These are phyloP conservation scores for Limnephilus lunatus DNA, from an alignment of 2,888 invertebrate genomes.

Conservation along the genomic window DNA sequence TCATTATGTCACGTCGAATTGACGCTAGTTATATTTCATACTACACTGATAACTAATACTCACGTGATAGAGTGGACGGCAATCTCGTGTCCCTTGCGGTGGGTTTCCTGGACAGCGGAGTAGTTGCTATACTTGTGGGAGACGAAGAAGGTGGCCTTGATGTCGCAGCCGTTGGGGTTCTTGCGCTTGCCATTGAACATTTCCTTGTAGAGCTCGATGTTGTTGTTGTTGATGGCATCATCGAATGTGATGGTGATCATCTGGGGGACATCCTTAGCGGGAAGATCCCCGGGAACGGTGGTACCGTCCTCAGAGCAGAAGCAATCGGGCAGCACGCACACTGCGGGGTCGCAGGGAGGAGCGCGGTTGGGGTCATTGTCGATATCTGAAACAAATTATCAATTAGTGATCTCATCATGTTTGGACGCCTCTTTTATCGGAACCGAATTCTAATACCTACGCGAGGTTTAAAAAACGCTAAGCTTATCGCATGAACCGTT, in stretches of 20 bases:
- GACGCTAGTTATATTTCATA: constrained; percentile 27
- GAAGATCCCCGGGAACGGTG: constrained; percentile 89
- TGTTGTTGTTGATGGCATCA: constrained; percentile 96
- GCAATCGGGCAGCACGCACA: constrained; percentile 93
- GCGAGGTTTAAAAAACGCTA: neutral
- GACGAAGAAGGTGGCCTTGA: constrained; percentile 94
- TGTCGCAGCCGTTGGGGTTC: constrained; percentile 95
- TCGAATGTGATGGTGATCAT: constrained; percentile 97
- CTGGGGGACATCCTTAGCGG: constrained; percentile 91
- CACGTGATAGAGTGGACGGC: constrained; percentile 96
- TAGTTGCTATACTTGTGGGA: constrained; percentile 97
- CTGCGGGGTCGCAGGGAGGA: constrained; percentile 90
- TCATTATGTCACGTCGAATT: constrained; percentile 33
- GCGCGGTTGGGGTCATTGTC: constrained; percentile 96
- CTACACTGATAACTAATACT: constrained; percentile 71
- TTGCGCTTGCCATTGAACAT: constrained; percentile 93
- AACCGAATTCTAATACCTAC: neutral
- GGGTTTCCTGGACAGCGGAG: constrained; percentile 93
- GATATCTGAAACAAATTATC: constrained; percentile 80
- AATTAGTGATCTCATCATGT: constrained; percentile 13
- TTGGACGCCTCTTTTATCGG: neutral
- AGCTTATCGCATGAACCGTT: neutral
- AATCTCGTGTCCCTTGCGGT: constrained; percentile 94
- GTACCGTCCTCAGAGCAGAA: constrained; percentile 97
- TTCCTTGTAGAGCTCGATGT: constrained; percentile 94